These are phyloP conservation scores for Stigmatopora argus DNA, from an alignment of 2,113 vertebrate genomes.

Conservation along the genomic window DNA sequence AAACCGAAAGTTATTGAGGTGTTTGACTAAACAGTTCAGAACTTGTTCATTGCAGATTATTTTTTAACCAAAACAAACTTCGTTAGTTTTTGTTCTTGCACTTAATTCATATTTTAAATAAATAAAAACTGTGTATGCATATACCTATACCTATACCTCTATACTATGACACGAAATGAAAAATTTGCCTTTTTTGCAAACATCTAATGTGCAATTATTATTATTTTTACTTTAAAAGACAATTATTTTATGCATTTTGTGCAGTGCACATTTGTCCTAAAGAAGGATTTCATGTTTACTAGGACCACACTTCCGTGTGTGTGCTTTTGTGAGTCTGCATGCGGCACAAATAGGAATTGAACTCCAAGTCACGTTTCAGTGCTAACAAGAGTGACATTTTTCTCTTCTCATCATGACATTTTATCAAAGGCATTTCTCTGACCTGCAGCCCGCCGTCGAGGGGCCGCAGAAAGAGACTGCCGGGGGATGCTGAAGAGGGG, in stretches of 20 bases:
- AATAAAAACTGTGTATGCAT: background rate
- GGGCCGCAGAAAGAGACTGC: constrained; percentile 22
- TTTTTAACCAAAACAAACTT: background rate
- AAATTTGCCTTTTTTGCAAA: no score
- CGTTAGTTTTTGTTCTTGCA: constrained; percentile 5
- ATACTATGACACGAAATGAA: background rate
- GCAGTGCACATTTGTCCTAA: background rate
- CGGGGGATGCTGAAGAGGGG: constrained; percentile 17
- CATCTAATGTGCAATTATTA: background rate
- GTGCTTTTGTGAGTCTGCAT: background rate
- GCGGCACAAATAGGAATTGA: constrained; percentile 33
- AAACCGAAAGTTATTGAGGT: background rate
- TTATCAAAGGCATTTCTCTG: constrained; percentile 48
- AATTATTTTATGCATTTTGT: background rate
- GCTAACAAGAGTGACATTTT: constrained; percentile 61
- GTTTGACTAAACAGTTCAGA: constrained; percentile 1
- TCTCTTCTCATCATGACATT: constrained; percentile 61
- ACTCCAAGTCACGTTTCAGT: constrained; percentile 48
- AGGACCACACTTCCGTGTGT: background rate
- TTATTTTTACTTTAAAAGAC: no score
- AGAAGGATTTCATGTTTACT: background rate
- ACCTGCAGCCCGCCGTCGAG: constrained; percentile 35
- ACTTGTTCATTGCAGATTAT: constrained; percentile 9
- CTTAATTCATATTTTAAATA: background rate
- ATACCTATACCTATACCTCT: no score